phyloP scores from a whole-genome alignment of 2,888 invertebrate species.

The Syrista parreyssii region DNA sequence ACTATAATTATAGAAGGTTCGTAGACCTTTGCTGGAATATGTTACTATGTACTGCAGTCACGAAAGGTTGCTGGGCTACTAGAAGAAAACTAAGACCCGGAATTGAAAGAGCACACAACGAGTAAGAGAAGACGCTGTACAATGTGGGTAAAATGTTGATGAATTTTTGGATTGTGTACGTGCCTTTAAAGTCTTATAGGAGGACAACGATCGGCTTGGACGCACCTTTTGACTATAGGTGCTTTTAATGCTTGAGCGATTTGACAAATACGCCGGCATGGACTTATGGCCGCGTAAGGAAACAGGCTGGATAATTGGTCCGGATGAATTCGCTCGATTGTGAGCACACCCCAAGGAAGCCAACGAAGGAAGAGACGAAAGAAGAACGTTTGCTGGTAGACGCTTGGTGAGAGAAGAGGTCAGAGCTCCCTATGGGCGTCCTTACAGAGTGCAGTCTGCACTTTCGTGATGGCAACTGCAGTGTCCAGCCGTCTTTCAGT shows the following conservation, averaged over 20 bases:
- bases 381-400: not conserved
- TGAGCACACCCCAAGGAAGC: slow-evolving; percentile 2
- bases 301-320: slow-evolving; percentile 24
- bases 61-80: not conserved
- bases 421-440: slow-evolving; percentile 54
- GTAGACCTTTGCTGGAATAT: not conserved
- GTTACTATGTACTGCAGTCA: not conserved
- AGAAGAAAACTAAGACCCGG: not conserved
- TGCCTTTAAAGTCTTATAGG: not conserved
- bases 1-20: not conserved
- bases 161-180: not conserved
- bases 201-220: not conserved
- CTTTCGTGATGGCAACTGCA: slow-evolving; percentile 49
- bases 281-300: not conserved
- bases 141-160: not conserved
- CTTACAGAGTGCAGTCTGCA: slow-evolving; percentile 43
- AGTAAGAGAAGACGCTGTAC: not conserved
- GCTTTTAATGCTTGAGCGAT: not conserved
- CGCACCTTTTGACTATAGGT: not conserved
- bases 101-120: not conserved
- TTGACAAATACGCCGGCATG: not conserved
- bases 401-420: slow-evolving; percentile 39
- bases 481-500: slow-evolving; percentile 42
- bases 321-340: slow-evolving; percentile 20
- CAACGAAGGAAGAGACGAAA: not conserved